Evolutionary conservation across 2,113 vertebrate species (phyloP).

Genomic region (Chloroceryle aenea): DNA sequence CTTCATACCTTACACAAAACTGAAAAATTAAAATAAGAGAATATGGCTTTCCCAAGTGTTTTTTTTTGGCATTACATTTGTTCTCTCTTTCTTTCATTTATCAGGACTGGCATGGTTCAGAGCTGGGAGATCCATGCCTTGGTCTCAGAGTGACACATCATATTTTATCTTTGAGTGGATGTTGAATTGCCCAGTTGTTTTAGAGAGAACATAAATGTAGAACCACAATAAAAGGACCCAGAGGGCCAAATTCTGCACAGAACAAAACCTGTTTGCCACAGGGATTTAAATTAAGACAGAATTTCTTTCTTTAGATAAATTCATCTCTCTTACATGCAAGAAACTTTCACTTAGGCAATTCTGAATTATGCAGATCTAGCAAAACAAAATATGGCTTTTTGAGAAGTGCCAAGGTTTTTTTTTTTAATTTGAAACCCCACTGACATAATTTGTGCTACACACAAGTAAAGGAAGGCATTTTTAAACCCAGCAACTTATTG

Average conservation of each 20-base stretch:
- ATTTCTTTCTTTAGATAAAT: conserved; percentile 54
- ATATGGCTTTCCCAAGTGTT: background rate
- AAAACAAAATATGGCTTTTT: conserved; percentile 66
- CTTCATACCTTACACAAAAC: background rate
- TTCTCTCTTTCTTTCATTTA: conserved; percentile 4
- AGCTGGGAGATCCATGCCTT: background rate
- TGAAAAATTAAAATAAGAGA: background rate
- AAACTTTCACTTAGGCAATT: conserved; percentile 48
- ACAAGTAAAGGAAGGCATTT: conserved; percentile 33
- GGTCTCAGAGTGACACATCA: background rate
- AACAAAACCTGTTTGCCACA: conserved; percentile 48
- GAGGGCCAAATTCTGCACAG: conserved; percentile 2
- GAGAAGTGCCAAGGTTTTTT: conserved; percentile 32
- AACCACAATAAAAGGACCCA: background rate
- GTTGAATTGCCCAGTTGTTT: background rate
- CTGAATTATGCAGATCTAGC: conserved; percentile 51
- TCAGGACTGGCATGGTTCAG: background rate
- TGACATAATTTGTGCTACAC: conserved; percentile 54
- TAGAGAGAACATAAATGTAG: background rate
- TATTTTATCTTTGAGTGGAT: background rate
- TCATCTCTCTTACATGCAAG: conserved; percentile 37
- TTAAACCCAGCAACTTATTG: conserved; percentile 38
- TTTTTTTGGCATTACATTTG: background rate
- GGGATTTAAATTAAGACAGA: conserved; percentile 47
- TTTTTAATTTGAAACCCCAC: conserved; percentile 49